Base-by-base conservation (phyloP, 2,797 vertebrate species). In the Hafferia zeledoni region DNA sequence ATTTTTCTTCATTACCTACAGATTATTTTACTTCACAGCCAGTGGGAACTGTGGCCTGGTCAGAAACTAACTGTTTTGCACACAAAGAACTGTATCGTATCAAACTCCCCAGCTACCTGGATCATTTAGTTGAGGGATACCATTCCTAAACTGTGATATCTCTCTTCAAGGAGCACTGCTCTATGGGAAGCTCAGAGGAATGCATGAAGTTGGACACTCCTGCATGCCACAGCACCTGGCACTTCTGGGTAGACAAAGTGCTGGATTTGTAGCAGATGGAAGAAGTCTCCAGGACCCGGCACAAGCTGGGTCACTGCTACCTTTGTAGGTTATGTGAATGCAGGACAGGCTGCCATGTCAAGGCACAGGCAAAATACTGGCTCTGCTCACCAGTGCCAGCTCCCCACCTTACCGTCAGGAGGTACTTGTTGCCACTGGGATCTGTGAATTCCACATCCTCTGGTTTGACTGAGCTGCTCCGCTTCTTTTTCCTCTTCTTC, bases 391-490 rank as follows among this genome's bases (percentile, higher is more conserved):
- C 39, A 13, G 25, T 19, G 20, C 79, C 85, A 69, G 35, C 37
- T 64, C 9, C 37, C 30, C 33, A 46, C 87, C 97, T 82, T 97
- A 99, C 99, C 96, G 98, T 99, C 77, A 99, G 97, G 68, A 99
- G 93, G 91, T 97, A 98, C 11, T 98, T 98, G 52, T 98, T 98
- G 65, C 99, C 99, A 5, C 96, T 97, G 30, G 93, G 83, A 96
- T 99, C 99, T 2, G 96, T 97, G 97, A 98, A 99, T 96, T 99
- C 97, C 24, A 98, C 23, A 43, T 99, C 99, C 86, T 99, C 98
- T 5, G 83, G 94, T 87, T 97, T 98, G 87, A 98, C 96, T 43
- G 98, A 97, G 59, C 94, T 97, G 71, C 96, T 98, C 97, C 97
- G 97, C 69, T 97, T 98, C n/a, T 93, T 97, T 28, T 98, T 98